Conservation (phyloP, 2,797 vertebrate species). For the Poliocrania exsul region DNA sequence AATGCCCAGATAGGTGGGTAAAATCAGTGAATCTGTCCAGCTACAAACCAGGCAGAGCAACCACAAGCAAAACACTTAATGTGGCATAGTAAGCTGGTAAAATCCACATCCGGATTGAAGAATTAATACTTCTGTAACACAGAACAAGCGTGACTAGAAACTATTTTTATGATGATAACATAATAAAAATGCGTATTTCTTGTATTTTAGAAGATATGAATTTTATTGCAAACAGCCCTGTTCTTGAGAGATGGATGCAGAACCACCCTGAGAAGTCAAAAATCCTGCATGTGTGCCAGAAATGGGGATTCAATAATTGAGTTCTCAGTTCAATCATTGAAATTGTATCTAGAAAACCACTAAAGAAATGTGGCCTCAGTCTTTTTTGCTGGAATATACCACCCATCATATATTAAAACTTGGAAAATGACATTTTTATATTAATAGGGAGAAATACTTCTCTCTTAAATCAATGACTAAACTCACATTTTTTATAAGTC, state of each 20-base stretch:
- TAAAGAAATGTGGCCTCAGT: neutral
- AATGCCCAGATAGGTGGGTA: neutral
- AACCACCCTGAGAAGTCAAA: neutral
- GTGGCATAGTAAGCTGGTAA: neutral
- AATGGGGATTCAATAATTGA: neutral
- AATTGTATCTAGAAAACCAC: neutral
- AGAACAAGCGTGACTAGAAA: neutral
- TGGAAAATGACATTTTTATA: constrained; percentile 23
- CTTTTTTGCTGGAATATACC: neutral
- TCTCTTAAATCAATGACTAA: constrained; percentile 22
- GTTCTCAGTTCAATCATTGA: neutral
- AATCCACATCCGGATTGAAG: neutral
- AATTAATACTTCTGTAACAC: neutral
- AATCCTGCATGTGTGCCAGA: neutral
- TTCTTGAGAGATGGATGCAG: neutral
- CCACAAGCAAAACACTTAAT: neutral
- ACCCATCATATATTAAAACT: neutral
- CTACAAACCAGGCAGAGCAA: neutral
- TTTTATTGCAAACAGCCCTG: neutral
- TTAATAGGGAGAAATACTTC: neutral
- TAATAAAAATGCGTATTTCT: neutral
- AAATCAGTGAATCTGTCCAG: neutral
- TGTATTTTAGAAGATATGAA: neutral
- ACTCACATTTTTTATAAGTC: neutral
- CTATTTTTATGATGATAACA: neutral